Evolutionary conservation across 2,888 invertebrate genomes (phyloP), one percentile per base, ranked within the genome.

Genomic region (Pogonocherus hispidulus): DNA sequence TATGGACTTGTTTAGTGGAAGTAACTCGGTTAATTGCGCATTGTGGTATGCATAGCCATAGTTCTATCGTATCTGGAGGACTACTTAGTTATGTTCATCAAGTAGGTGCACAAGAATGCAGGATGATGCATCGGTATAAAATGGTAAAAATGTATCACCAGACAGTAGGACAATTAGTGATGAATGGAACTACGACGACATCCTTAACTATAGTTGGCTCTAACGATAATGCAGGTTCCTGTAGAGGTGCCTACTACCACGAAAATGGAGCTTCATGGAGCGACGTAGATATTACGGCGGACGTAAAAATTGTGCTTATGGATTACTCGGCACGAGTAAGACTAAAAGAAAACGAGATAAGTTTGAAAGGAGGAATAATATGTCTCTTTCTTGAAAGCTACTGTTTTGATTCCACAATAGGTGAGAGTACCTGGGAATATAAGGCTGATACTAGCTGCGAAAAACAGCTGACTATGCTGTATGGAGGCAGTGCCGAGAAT

Each of bases 21-120:
- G 51, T 67, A 4, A 68, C 66, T 1, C 14, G 67, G 11, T 2
- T 67, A 1, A 65, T 70, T 2, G 41, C 44, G 3, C 51, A 70
- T 47, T 70, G 68, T 35, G 64, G 67, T 11, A 70, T 67, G 67
- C 67, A 72, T 37, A 67, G 69, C 32, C 69, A 69, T 27, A 60
- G 18, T n/a, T 70, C 70, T 4, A 46, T 68, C 2, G 72, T 70
- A 16, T 27, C 64, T 2, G 70, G 70, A 55, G 70, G 70, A 55
- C 35, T 70, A 18, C 35, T 35, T 11, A 70, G 52, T 35, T 69
- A 60, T 55, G 41, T 71, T 4, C 49, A 63, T 37, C 37, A 37
- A 20, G 44, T 72, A 19, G 72, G 72, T 5, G 67, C 62, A 1
- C 44, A 60, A 55, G 70, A 67, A 20, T 72, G 68, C 46, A 3